Percentiles rank a stretch among this genome's conserved stretches.
Evolutionary conservation across 2,113 vertebrate genomes (phyloP).

Genomic region (Bostrychus sinensis): DNA sequence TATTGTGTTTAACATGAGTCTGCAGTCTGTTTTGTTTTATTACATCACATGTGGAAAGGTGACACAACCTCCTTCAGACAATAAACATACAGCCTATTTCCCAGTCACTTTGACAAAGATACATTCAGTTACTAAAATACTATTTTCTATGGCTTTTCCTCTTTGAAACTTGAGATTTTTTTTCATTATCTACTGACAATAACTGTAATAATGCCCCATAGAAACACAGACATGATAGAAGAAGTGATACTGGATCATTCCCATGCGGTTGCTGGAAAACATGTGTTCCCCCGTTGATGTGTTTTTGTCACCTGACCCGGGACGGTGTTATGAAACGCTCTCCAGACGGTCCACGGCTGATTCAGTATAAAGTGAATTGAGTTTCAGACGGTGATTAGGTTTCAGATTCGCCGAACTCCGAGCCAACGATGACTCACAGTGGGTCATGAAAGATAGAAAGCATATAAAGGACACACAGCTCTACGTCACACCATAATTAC

Average conservation of each 20-base stretch:
- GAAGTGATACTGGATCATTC: background rate
- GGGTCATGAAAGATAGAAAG: slow-evolving; percentile 1
- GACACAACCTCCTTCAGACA: too few species aligned
- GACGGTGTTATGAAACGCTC: slow-evolving; percentile 33
- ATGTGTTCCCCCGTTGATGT: background rate
- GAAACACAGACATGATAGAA: background rate
- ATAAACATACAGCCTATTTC: too few species aligned
- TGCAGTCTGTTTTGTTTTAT: too few species aligned
- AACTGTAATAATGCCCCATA: background rate
- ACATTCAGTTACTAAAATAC: too few species aligned
- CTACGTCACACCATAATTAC: too few species aligned
- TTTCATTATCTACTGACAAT: background rate
- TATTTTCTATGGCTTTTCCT: too few species aligned
- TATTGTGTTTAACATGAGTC: too few species aligned
- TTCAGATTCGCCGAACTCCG: slow-evolving; percentile 6
- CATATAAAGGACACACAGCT: background rate
- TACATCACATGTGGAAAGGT: too few species aligned
- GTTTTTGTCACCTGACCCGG: slow-evolving; percentile 17
- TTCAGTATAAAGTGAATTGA: slow-evolving; percentile 27
- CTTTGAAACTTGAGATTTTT: too few species aligned
- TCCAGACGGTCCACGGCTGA: slow-evolving; percentile 13
- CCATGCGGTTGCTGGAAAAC: background rate
- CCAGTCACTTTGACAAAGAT: too few species aligned
- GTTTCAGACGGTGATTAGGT: slow-evolving; percentile 35
- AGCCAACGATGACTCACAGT: slow-evolving; percentile 36